Percentiles rank a stretch among this genome's conserved stretches.
These are phyloP conservation scores for Melinaea menophilus DNA, from an alignment of 2,888 invertebrate species.

Conservation along the genomic window DNA sequence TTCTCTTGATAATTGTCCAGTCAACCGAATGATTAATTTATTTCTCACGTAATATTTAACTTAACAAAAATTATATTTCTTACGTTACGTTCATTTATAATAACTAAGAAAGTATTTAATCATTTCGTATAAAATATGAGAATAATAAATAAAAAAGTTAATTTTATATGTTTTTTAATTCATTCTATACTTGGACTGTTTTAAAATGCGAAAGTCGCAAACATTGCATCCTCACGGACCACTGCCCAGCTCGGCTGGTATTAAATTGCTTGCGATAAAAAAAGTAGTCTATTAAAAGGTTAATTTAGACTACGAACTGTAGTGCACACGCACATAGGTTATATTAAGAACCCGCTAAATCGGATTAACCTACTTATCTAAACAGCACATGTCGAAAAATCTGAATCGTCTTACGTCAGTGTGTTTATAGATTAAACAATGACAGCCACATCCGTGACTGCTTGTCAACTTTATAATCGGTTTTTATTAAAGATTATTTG, in stretches of 20 bases:
- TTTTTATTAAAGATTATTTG: background rate
- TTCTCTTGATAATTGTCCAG: too few species aligned
- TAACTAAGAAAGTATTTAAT: too few species aligned
- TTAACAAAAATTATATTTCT: too few species aligned
- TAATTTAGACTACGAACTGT: background rate
- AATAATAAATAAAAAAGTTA: too few species aligned
- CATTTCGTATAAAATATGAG: too few species aligned
- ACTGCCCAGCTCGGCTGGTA: background rate
- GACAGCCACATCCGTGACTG: slow-evolving; percentile 38
- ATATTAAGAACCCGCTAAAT: slow-evolving; percentile 11
- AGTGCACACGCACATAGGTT: background rate
- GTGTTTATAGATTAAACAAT: slow-evolving; percentile 36
- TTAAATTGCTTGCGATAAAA: background rate
- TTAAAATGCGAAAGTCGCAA: background rate
- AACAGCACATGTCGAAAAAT: slow-evolving; percentile 26
- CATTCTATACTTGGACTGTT: too few species aligned
- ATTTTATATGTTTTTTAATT: too few species aligned
- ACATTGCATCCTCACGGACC: background rate
- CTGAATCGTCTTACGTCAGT: slow-evolving; percentile 34
- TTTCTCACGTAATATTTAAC: too few species aligned
- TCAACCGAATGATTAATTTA: too few species aligned
- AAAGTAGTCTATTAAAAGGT: background rate
- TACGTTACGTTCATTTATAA: too few species aligned
- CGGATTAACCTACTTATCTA: slow-evolving; percentile 16
- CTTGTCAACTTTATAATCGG: slow-evolving; percentile 7